A percentile compares a stretch with the other conserved stretches of the same genome.
Evolutionary conservation across 1,140 invertebrate genomes (phyloP).

Genomic region (Portunus trituberculatus): DNA sequence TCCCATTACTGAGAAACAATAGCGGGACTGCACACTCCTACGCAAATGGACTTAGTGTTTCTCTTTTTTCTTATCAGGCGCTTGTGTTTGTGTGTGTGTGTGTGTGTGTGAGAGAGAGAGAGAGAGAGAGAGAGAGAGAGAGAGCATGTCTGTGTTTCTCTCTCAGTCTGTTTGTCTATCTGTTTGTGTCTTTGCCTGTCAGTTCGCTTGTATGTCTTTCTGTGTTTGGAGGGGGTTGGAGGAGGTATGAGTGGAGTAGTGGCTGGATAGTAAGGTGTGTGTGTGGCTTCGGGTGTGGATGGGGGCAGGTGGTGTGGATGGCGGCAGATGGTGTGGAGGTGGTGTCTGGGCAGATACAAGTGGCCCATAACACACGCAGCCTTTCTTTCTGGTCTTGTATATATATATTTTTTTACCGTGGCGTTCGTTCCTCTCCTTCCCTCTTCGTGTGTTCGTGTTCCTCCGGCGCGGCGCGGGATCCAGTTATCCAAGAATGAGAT

Average conservation of each 20-base stretch:
- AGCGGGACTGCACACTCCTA: background rate
- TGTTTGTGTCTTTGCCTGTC: background rate
- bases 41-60: slow-evolving; percentile 22
- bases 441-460: background rate
- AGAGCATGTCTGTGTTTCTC: background rate
- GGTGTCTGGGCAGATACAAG: background rate
- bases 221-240: background rate
- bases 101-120: slow-evolving; percentile 42
- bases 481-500: background rate
- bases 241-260: no score
- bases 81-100: background rate
- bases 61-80: background rate
- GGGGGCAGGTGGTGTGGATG: background rate
- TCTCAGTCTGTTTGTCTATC: background rate
- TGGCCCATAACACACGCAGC: background rate
- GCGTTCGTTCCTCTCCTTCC: background rate
- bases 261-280: no score
- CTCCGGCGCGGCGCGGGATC: no score
- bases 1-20: slow-evolving; percentile 1
- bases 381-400: background rate
- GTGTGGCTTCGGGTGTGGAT: no score
- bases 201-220: background rate
- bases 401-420: background rate
- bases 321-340: background rate
- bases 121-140: background rate